Evolutionary conservation across 1,140 invertebrate species (phyloP), one percentile per base, ranked within the genome.

Genomic region (Wiebesia pumilae): DNA sequence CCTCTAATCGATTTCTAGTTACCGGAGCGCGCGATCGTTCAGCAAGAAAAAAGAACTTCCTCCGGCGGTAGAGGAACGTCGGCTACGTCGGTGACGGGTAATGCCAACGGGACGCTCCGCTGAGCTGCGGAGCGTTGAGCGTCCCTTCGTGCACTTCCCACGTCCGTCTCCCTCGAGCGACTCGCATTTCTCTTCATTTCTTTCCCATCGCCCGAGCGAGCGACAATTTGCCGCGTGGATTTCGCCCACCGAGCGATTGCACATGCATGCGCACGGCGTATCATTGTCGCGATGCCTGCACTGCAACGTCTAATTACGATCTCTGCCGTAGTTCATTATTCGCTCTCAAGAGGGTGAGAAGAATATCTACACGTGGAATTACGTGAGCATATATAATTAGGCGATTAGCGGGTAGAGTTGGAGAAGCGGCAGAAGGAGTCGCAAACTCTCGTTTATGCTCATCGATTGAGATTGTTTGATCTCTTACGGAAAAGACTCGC

Each of bases 121-220:
- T 86, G 86, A 81, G n/a, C 10, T 16, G 43, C 71, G 35, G 81
- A 67, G 88, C 79, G n/a, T n/a, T n/a, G n/a, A n/a, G n/a, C n/a
- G n/a, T n/a, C 82, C 84, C 71, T 77, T 58, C 81, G 86, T 40
- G 77, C 87, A 86, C 89, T 89, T 90, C 88, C 90, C 89, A 89
- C 88, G 89, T 88, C 87, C 86, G 89, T 90, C 89, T 89, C 89
- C 89, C 89, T 89, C 89, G 88, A 89, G 88, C 87, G 88, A 69
- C 71, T 88, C 79, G 87, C 87, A 86, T 90, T 88, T 90, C 89
- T 89, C 89, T 87, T 87, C 88, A 87, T 89, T 87, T 89, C 82
- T 87, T 84, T 87, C 75, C 84, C 84, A 88, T 88, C 88, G 85
- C 69, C 85, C 83, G 35, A 67, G 30, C 40, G 40, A 19, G 1